Percentiles rank a stretch among this genome's conserved stretches.
Conservation (phyloP, 2,888 invertebrate genomes). For the Ischnura elegans region DNA sequence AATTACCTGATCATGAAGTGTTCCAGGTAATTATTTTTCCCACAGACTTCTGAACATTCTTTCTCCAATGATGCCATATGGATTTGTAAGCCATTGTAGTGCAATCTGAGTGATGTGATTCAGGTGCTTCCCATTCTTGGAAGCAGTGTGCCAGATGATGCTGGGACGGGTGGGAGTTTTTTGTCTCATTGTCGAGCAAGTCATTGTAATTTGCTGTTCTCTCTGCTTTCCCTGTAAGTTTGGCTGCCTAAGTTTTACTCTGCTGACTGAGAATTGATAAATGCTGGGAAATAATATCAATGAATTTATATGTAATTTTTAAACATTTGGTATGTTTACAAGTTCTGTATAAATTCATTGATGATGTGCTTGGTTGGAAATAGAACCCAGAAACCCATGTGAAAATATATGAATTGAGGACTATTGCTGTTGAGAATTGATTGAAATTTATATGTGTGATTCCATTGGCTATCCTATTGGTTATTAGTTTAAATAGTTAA, state of each 20-base stretch:
- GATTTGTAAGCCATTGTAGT: background rate
- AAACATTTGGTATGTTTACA: too few relatives aligned
- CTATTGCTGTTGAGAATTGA: too few relatives aligned
- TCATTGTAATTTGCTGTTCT: background rate
- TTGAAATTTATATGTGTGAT: too few relatives aligned
- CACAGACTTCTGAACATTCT: background rate
- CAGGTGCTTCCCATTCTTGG: background rate
- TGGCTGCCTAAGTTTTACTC: too few relatives aligned
- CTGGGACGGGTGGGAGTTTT: background rate
- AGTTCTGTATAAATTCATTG: background rate
- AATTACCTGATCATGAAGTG: background rate
- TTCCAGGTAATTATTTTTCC: background rate
- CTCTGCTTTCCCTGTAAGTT: background rate
- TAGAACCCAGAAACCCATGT: too few relatives aligned
- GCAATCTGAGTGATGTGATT: background rate
- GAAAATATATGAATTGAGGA: too few relatives aligned
- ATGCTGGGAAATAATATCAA: too few relatives aligned
- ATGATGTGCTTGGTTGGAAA: too few relatives aligned
- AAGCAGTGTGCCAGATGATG: background rate
- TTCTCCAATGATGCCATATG: background rate
- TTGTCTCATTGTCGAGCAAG: background rate
- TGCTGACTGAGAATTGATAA: too few relatives aligned
- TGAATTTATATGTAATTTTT: too few relatives aligned
- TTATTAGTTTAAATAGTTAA: too few relatives aligned
- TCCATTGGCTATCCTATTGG: too few relatives aligned